Evolutionary conservation across 2,888 invertebrate species (phyloP), one percentile per base, ranked within the genome.

Genomic region (Lumbricus terrestris): DNA sequence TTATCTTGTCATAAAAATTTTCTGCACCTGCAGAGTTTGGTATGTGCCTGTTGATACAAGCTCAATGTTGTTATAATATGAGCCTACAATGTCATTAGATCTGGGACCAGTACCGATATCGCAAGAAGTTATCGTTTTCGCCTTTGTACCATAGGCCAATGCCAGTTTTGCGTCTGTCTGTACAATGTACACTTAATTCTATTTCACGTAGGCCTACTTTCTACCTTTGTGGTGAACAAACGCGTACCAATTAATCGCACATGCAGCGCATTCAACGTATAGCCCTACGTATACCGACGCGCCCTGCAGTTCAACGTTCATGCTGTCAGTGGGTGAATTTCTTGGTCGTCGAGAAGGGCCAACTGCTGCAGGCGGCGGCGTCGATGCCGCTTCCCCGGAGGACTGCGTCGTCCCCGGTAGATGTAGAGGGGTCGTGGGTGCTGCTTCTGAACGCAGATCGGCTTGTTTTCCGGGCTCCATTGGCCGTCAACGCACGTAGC

Each of bases 401-500:
- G 85, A 37, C 85, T 90, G 20, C 92, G 35, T 88, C 91, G 91
- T 23, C 92, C 92, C 20, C 92, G 37, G 92, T 90, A 91, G 47
- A 92, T 89, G 85, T 92, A 92, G 82, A 91, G 89, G 38, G 91
- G 90, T 34, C 89, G 90, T 33, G 92, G 92, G 90, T 93, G 92
- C 91, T 92, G 90, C 34, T 90, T 91, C 18, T 91, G 90, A 23
- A 91, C 89, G 89, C 93, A 93, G 35, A 88, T 34, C 13, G 93
- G 92, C 83, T 90, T 91, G 42, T 97, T 97, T 92, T 96, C 96
- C 0, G 99, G 99, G 92, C 98, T 97, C 99, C 99, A 99, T 91
- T 96, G 96, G 0, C 98, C 98, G 16, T 98, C 97, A 40, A 99
- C 96, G 93, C 99, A 99, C 0, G 98, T 99, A 0, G 99, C 98